phyloP scores from a whole-genome alignment of 1,140 invertebrate genomes.

The Heliconius congener region DNA sequence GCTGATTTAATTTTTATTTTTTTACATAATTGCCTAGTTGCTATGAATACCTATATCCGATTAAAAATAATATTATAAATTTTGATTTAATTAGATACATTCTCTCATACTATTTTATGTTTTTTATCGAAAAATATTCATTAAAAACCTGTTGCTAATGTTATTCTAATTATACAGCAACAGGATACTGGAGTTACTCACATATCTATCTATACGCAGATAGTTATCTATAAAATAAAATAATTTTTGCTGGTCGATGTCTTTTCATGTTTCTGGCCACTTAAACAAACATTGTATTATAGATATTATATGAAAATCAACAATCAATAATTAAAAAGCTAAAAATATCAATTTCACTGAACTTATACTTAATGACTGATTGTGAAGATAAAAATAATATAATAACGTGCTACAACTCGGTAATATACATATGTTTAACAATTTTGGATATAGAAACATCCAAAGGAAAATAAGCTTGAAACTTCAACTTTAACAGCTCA shows the following conservation, averaged over 20 bases:
- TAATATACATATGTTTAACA: too few species aligned
- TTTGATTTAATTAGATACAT: not conserved
- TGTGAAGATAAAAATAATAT: too few species aligned
- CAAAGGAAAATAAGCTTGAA: too few species aligned
- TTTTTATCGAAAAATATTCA: conserved; percentile 1
- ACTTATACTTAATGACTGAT: too few species aligned
- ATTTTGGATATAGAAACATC: too few species aligned
- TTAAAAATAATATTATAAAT: not conserved
- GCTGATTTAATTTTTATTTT: too few species aligned
- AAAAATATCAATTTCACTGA: too few species aligned
- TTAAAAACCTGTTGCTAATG: conserved; percentile 3
- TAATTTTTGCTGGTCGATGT: not conserved
- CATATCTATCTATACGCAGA: not conserved
- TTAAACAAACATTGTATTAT: too few species aligned
- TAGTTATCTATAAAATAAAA: not conserved
- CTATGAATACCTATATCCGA: not conserved
- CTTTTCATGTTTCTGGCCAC: not conserved
- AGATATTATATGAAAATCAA: too few species aligned
- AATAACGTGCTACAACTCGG: too few species aligned
- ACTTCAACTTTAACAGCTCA: too few species aligned
- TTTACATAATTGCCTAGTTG: not conserved
- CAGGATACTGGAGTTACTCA: not conserved
- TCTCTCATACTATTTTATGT: conserved; percentile 3
- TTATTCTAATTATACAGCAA: not conserved
- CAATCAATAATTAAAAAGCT: too few species aligned